These are phyloP conservation scores for Circaetus cinerascens DNA, from an alignment of 2,113 vertebrate species.

Conservation along the genomic window DNA sequence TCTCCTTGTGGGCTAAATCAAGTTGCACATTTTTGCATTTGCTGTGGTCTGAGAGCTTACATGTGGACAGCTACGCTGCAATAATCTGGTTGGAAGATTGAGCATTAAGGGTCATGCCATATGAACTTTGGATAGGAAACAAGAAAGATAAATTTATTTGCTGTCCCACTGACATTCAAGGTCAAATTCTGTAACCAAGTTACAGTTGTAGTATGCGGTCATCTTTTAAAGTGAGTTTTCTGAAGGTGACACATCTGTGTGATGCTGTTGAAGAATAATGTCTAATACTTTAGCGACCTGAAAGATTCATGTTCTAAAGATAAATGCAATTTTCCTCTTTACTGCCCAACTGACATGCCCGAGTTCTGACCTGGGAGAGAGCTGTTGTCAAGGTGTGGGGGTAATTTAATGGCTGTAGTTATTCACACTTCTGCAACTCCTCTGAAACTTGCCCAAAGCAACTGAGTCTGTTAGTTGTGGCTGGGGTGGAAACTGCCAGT, in stretches of 20 bases:
- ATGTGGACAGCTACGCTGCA: not conserved
- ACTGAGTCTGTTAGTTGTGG: not conserved
- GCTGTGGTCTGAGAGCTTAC: not conserved
- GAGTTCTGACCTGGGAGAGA: not conserved
- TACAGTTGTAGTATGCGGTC: not conserved
- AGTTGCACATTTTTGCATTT: not conserved
- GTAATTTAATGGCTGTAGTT: not conserved
- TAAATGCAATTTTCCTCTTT: constrained; percentile 2
- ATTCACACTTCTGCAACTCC: not conserved
- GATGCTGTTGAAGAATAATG: not conserved
- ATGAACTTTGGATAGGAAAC: not conserved
- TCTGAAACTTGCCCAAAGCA: not conserved
- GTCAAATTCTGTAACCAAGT: not conserved
- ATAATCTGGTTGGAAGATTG: not conserved
- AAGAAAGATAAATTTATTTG: not conserved
- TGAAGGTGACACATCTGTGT: not conserved
- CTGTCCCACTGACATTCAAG: not conserved
- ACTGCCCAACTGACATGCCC: not conserved
- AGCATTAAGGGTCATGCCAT: not conserved
- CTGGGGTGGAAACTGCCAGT: not conserved
- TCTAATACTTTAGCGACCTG: not conserved
- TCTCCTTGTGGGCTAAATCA: not conserved
- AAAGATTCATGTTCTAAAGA: not conserved
- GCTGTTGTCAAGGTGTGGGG: not conserved
- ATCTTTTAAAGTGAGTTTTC: not conserved